phyloP scores from a whole-genome alignment of 2,797 vertebrate species.

The Xerus rutilus region DNA sequence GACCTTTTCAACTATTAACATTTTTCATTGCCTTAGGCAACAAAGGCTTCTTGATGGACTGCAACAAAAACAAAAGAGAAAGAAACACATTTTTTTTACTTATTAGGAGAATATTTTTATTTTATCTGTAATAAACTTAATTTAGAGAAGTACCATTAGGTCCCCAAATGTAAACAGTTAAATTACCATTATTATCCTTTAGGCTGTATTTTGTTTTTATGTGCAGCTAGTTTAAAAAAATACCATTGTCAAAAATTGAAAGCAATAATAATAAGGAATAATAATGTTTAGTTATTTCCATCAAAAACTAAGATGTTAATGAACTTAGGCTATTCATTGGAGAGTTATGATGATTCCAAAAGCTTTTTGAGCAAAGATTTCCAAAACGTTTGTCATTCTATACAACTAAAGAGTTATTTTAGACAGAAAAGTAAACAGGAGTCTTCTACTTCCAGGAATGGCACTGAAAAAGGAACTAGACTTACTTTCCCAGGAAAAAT shows the following conservation, averaged over 20 bases:
- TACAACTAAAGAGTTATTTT: background rate
- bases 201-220: background rate
- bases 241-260: background rate
- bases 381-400: background rate
- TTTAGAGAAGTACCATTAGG: background rate
- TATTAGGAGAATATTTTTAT: background rate
- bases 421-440: background rate
- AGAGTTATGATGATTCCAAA: background rate
- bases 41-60: background rate
- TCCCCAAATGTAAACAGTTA: background rate
- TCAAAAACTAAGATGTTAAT: background rate
- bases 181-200: background rate
- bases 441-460: background rate
- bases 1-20: slow-evolving; percentile 35
- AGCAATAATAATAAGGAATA: slow-evolving; percentile 30
- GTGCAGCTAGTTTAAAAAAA: slow-evolving; percentile 25
- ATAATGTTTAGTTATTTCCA: background rate
- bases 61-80: background rate
- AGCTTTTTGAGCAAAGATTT: background rate
- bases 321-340: background rate
- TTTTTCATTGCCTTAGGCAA: slow-evolving; percentile 20
- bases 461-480: background rate
- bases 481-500: background rate
- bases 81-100: background rate
- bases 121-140: slow-evolving; percentile 18